These are phyloP conservation scores for Catocala nupta DNA, from an alignment of 2,888 invertebrate genomes.

Conservation along the genomic window DNA sequence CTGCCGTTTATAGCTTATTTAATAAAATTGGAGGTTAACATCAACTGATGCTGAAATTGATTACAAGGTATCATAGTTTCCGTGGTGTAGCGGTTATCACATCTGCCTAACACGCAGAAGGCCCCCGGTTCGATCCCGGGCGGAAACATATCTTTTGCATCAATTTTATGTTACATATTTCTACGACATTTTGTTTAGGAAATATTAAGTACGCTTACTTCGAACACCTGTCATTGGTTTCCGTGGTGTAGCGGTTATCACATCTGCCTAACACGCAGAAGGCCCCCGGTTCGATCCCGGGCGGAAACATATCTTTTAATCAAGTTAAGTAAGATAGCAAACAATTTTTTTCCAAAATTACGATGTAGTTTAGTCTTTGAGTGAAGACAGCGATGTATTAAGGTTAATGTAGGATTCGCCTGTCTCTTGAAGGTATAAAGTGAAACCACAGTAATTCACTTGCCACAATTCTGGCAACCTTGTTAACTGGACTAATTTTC, in stretches of 20 bases:
- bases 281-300: conserved; percentile 96
- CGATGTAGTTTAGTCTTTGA: no score
- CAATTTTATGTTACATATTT: background rate
- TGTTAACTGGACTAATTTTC: no score
- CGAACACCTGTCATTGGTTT: conserved; percentile 79
- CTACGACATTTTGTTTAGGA: no score
- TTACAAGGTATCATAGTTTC: conserved; percentile 80
- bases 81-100: conserved; percentile 97
- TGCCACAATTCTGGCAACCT: no score
- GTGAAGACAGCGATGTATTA: no score
- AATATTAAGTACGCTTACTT: no score
- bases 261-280: conserved; percentile 97
- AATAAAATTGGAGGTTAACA: background rate
- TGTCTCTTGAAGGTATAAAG: no score
- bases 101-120: conserved; percentile 97
- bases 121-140: conserved; percentile 96
- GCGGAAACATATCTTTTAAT: conserved; percentile 89
- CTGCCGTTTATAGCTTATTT: no score
- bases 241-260: conserved; percentile 97
- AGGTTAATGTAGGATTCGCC: no score
- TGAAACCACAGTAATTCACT: no score
- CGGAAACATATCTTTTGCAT: conserved; percentile 88
- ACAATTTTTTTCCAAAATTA: no score
- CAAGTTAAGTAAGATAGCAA: no score
- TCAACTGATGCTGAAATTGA: background rate